Base-by-base conservation (phyloP, 2,888 invertebrate genomes). In the Trachelus stipa region DNA sequence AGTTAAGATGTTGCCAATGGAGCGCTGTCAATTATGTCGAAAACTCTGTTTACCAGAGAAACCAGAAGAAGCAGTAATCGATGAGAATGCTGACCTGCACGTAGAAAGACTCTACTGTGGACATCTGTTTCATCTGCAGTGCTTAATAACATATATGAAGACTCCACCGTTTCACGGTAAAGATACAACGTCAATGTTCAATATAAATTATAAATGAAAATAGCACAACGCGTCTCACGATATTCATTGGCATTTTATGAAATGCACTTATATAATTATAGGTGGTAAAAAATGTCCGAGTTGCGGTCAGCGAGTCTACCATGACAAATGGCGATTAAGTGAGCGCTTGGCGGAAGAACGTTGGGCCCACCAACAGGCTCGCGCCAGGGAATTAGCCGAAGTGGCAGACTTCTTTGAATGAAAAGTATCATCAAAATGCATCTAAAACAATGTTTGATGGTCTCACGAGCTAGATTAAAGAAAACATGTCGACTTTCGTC, bases 361-460 rank as follows among this genome's bases (percentile, higher is more conserved):
- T 74, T 96, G 96, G 96, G 96, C 96, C 2, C 96, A 96, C 87
- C 94, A 95, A 86, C 95, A 96, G 89, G 96, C 96, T 3, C 93
- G 95, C 77, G 93, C 94, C 84, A 91, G 96, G 80, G 96, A 96
- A 88, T 91, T 96, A 31, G 94, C 95, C 73, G 96, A 96, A 92
- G 96, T 96, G 12, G 93, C 94, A 2, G 96, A 96, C 85, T 96
- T 96, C 90, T 93, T 95, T 82, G 92, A 93, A 85, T 94, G 88
- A 89, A 71, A 31, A 56, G 6, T 56, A 71, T 33, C 71, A 15
- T 71, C 31, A n/a, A 34, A 34, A 71, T 2, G 4, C 31, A 56
- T 56, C 56, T 56, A 56, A 56, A 56, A 23, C 9, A 56, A 56
- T 56, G 1, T 23, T 56, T 56, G 56, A 56, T 56, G 1, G 23